A percentile compares a stretch with the other conserved stretches of the same genome.
Evolutionary conservation across 2,797 vertebrate species (phyloP).

Genomic region (Lepus oiostolus): DNA sequence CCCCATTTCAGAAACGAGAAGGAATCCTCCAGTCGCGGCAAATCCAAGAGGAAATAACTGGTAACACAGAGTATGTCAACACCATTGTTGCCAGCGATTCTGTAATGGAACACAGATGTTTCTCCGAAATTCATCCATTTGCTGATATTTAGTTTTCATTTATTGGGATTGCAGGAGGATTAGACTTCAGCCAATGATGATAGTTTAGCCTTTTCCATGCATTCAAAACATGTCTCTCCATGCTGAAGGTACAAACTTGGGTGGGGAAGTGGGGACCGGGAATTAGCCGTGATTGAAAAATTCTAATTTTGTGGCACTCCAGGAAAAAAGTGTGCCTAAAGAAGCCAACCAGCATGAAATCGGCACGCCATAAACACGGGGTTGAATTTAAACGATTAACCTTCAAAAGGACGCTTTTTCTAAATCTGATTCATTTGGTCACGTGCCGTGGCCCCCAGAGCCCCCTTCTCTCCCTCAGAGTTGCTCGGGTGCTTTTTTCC

Average conservation of each 20-base stretch:
- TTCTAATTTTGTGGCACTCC: conserved; percentile 85
- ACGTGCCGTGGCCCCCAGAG: conserved; percentile 67
- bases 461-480: conserved; percentile 35
- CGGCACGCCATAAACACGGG: conserved; percentile 65
- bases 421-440: conserved; percentile 72
- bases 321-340: conserved; percentile 74
- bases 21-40: conserved; percentile 98
- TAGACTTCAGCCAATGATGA: conserved; percentile 86
- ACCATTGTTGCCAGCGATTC: conserved; percentile 85
- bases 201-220: conserved; percentile 86
- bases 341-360: conserved; percentile 83
- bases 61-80: conserved; percentile 98
- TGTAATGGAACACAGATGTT: conserved; percentile 89
- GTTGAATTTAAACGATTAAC: conserved; percentile 76
- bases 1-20: conserved; percentile 95
- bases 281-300: conserved; percentile 83
- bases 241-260: conserved; percentile 83
- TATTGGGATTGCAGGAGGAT: conserved; percentile 87
- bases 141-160: conserved; percentile 89
- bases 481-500: not conserved
- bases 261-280: conserved; percentile 74
- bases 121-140: conserved; percentile 88
- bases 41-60: conserved; percentile 99
- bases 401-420: conserved; percentile 71
- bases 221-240: conserved; percentile 85